Evolutionary conservation across 1,140 invertebrate genomes (phyloP), one percentile per base, ranked within the genome.

Genomic region (Drosophila novamexicana): DNA sequence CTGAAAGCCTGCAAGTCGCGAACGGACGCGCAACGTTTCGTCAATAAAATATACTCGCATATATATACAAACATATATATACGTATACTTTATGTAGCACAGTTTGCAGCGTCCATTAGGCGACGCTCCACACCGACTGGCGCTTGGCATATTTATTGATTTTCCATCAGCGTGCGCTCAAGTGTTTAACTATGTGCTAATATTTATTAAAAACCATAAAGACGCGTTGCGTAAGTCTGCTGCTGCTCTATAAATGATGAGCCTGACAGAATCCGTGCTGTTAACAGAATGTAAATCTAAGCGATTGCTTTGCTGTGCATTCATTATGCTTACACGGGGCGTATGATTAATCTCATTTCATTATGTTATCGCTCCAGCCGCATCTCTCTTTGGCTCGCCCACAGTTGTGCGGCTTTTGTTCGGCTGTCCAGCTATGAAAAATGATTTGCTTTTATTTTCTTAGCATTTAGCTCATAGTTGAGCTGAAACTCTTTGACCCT

Each of bases 281-380:
- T 69, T 67, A 85, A 45, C 59, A 72, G 10, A 34, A n/a, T 65
- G 69, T 67, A 67, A 22, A 54, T 57, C 52, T 69, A 74, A 69
- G 52, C 66, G 57, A 69, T 50, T 56, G 57, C 57, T 56, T 56
- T 61, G 64, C 47, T 52, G 12, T 40, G 63, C 63, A 67, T 81
- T 73, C 69, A 69, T 78, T 82, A 69, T 74, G 66, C 56, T 45
- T 49, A 53, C 58, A 81, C 82, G 74, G 66, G 75, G 70, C 80
- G 84, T 81, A 84, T 89, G 84, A 89, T 89, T 89, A 90, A 89
- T 90, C 77, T 79, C 74, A 69, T 90, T 89, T 89, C 80, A 84
- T 84, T 83, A 81, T 77, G 58, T 75, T 89, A 88, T 88, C 84
- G 80, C 66, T 68, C 54, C 77, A 68, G 80, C 49, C 70, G 80